Evolutionary conservation across 2,888 invertebrate species (phyloP), one percentile per base, ranked within the genome.

Genomic region (Drosophila infuscata): DNA sequence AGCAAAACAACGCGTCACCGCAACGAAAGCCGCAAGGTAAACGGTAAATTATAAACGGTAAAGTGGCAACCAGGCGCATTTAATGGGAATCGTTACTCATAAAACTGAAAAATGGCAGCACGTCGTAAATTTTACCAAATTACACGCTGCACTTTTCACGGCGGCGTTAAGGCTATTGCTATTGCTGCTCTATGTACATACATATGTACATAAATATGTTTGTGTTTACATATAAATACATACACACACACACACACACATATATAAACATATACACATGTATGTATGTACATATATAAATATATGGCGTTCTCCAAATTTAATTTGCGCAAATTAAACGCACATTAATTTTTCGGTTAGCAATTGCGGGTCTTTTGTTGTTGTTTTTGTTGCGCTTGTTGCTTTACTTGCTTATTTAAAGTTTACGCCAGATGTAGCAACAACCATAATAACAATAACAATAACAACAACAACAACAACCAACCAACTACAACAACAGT

Each of bases 251-350:
- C 32, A 20, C 3, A 17, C 25, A 29, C 4, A 46, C 0, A 8
- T 0, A 20, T 0, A 25, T 2, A 43, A 1, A 11, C 9, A 41
- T 33, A 29, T 32, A 25, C 20, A 52, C 53, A 57, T 35, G 46
- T 48, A 33, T 20, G 36, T 48, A 60, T 36, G 30, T 52, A 58
- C 25, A 30, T 51, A 58, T 30, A 30, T 51, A 36, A 32, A 56
- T 51, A 36, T 56, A n/a, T 48, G 46, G n/a, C 54, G 51, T 61
- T 76, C 68, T 66, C 60, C 62, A 76, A 85, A 87, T 84, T 76
- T 72, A 82, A 81, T 83, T 86, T 81, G 72, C 68, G 49, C 81
- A 70, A 89, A 89, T 88, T 89, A 89, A 89, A 89, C 80, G 88
- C 79, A 82, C 80, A 85, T 86, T 83, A 84, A 84, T 83, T 83